Evolutionary conservation across 2,797 vertebrate species (phyloP), one percentile per base, ranked within the genome.

Genomic region (Melanotaenia boesemani): DNA sequence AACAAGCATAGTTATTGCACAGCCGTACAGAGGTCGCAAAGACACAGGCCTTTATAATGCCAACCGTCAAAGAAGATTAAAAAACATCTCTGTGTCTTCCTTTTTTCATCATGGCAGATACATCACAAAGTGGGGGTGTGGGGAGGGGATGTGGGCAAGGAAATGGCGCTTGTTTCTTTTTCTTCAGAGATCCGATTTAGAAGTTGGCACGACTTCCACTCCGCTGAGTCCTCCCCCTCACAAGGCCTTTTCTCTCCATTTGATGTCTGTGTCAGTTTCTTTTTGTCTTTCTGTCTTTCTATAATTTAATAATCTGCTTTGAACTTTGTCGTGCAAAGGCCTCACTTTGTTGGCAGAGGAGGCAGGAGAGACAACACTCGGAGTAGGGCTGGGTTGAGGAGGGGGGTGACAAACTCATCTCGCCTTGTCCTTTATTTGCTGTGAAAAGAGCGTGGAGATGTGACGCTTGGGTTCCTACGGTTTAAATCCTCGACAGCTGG

Each of bases 221-320:
- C 75, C 13, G 62, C 82, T 2, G 74, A 79, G 74, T 88, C 89
- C 85, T 87, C 90, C 90, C 82, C 83, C 82, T 87, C 90, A 83
- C 80, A 76, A 77, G 82, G 85, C 86, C 84, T 72, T 86, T 67
- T 82, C 86, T 85, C 83, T 72, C 59, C 13, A 80, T 93, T 92
- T 94, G 92, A 94, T 92, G 93, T 91, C 84, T 91, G 72, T 91
- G 88, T 93, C 91, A 87, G 67, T 85, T 89, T 90, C 88, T 91
- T 76, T 91, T 88, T 87, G 83, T 91, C 89, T 89, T 74, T 87
- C 82, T 80, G 87, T 86, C 91, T 91, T 86, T 87, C 85, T 92
- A 80, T 91, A 91, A 94, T 93, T 93, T 92, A 94, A 93, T 94
- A 91, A 93, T 88, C 83, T 13, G 74, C 91, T 94, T 95, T 94